Percentiles rank a stretch among this genome's conserved stretches.
These are phyloP conservation scores for Reinhardtius hippoglossoides DNA, from an alignment of 2,113 vertebrate species.

Conservation along the genomic window DNA sequence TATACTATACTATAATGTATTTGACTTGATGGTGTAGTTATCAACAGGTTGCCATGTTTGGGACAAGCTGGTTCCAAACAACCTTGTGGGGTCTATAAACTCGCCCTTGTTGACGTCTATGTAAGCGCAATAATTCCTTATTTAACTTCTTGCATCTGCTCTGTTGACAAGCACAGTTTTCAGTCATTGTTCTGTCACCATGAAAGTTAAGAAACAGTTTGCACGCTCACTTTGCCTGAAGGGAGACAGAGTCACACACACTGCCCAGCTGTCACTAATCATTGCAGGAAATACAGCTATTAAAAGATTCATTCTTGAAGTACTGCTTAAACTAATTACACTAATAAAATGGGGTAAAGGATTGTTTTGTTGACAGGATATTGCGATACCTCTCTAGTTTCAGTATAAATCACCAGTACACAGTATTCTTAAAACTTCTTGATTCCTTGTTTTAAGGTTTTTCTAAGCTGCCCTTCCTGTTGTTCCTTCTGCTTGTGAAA, in stretches of 20 bases:
- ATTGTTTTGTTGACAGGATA: not conserved
- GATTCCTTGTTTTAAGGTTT: not conserved
- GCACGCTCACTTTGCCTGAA: not conserved
- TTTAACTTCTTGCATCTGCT: not conserved
- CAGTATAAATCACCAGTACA: not conserved
- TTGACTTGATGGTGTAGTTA: no score
- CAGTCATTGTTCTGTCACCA: not conserved
- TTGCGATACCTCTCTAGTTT: not conserved
- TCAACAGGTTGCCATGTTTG: not conserved
- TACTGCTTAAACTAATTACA: not conserved
- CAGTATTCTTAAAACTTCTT: not conserved
- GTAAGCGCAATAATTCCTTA: not conserved
- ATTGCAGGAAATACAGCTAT: not conserved
- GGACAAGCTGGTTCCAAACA: not conserved
- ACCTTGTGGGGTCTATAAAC: not conserved
- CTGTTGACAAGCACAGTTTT: not conserved
- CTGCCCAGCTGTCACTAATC: not conserved
- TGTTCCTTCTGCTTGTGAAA: not conserved
- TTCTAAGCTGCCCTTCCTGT: not conserved
- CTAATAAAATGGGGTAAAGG: not conserved
- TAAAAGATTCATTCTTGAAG: not conserved
- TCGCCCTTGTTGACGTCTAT: not conserved
- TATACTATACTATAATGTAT: no score
- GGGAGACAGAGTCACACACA: not conserved
- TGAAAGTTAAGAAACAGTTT: not conserved